Percentiles rank a stretch among this genome's conserved stretches.
Evolutionary conservation across 2,797 vertebrate species (phyloP).

Genomic region (Halcyon leucocephala): DNA sequence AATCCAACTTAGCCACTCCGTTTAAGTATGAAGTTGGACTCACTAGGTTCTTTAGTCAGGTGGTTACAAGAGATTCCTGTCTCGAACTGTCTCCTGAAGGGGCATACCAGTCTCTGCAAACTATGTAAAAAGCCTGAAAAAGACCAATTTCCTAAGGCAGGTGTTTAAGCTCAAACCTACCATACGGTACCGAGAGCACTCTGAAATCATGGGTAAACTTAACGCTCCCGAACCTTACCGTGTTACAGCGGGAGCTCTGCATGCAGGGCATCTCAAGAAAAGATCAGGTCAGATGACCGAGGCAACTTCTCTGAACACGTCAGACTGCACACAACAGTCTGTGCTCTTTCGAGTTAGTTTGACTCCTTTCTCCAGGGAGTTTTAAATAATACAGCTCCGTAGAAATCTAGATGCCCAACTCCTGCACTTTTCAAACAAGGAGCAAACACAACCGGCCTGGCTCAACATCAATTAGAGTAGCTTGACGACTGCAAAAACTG

Average conservation of each 20-base stretch:
- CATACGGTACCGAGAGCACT: neutral
- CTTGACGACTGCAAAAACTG: neutral
- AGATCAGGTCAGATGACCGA: neutral
- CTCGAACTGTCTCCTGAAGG: neutral
- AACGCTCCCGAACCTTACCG: neutral
- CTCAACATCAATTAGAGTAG: neutral
- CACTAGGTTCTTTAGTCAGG: neutral
- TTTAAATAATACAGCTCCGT: neutral
- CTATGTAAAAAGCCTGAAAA: neutral
- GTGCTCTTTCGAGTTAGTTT: neutral
- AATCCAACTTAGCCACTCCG: neutral
- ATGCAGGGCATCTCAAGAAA: neutral
- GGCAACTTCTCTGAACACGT: neutral
- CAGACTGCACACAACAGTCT: neutral
- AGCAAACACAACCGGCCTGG: neutral
- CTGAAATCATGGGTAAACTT: neutral
- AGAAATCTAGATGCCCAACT: neutral
- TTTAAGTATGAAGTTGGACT: neutral
- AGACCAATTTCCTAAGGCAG: neutral
- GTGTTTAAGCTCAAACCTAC: neutral
- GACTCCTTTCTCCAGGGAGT: neutral
- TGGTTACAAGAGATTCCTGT: neutral
- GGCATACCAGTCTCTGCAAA: neutral
- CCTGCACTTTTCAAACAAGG: neutral
- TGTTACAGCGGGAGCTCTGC: neutral